Evolutionary conservation across 2,113 vertebrate genomes (phyloP), one percentile per base, ranked within the genome.

Genomic region (Clarias magur): DNA sequence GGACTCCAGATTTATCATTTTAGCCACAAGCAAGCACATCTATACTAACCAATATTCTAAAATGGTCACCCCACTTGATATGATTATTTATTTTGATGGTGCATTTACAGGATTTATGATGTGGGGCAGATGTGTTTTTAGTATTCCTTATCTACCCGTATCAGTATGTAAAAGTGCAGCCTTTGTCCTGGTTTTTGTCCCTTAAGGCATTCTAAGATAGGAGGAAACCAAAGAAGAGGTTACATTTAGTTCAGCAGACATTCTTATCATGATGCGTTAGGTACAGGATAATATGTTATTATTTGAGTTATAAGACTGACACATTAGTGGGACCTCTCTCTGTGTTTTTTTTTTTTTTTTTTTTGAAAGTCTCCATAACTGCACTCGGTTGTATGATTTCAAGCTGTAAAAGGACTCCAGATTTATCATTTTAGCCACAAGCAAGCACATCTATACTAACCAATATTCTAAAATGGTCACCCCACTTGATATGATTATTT

Each of bases 351-450:
- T 54, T 83, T 38, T 70, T 73, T 34, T 25, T 13, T n/a, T 54
- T 56, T 72, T 65, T 57, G 27, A 63, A 27, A 54, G 56, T 88
- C 30, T 62, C 27, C 54, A 82, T 80, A 70, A 62, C 10, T 88
- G 82, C 76, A 67, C 84, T 86, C 53, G 72, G 82, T 48, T 48
- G 48, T 48, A 48, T 48, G 7, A 56, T 78, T 59, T 65, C 65
- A 0, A 80, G 34, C 56, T 73, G 48, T 48, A 81, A 63, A 62
- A 60, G 19, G 3, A 25, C 53, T 57, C 25, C n/a, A 62, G 21
- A 88, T 82, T 70, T 72, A 54, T 56, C 21, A 25, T 23, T 57
- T 13, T 75, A 57, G n/a, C 67, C 54, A 27, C 54, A 30, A n/a
- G 65, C 1, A 72, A 84, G 19, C 63, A 25, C 57, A 48, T 75